phyloP scores from a whole-genome alignment of 2,797 vertebrate species.

The Alfaro cultratus region DNA sequence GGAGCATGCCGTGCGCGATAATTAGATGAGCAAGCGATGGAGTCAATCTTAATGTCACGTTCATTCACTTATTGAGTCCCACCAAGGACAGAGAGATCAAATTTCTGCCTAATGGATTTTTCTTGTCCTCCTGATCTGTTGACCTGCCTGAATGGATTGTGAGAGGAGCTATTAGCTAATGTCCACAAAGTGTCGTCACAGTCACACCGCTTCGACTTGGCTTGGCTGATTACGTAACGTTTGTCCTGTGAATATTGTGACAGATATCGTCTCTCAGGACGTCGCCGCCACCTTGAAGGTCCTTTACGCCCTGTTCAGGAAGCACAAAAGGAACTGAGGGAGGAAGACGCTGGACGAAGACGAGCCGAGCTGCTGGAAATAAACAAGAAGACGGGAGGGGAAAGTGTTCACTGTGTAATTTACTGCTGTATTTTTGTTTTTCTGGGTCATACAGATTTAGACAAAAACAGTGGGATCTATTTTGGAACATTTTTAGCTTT shows the following conservation, averaged over 20 bases:
- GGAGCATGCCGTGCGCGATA: conserved; percentile 46
- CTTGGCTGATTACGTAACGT: conserved; percentile 25
- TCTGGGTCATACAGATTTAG: background rate
- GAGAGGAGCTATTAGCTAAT: conserved; percentile 49
- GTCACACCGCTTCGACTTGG: conserved; percentile 28
- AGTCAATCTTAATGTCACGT: conserved; percentile 67
- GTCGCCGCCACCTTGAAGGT: conserved; percentile 81
- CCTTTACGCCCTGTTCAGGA: conserved; percentile 88
- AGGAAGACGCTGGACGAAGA: background rate
- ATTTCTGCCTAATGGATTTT: conserved; percentile 45
- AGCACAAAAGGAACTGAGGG: conserved; percentile 74
- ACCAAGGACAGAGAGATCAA: conserved; percentile 58
- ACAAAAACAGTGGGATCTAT: background rate
- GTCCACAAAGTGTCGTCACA: conserved; percentile 37
- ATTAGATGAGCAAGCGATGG: conserved; percentile 57
- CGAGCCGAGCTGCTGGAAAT: background rate
- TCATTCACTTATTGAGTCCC: conserved; percentile 60
- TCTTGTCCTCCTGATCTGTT: conserved; percentile 50
- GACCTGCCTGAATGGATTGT: conserved; percentile 45
- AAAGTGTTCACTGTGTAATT: background rate
- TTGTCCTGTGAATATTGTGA: conserved; percentile 45
- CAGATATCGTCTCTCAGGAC: conserved; percentile 91
- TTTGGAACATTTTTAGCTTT: background rate
- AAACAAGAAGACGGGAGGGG: background rate
- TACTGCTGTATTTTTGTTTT: background rate